Percentiles rank a stretch among this genome's conserved stretches.
Conservation (phyloP, 2,888 invertebrate genomes). For the Polymixis lichenea region DNA sequence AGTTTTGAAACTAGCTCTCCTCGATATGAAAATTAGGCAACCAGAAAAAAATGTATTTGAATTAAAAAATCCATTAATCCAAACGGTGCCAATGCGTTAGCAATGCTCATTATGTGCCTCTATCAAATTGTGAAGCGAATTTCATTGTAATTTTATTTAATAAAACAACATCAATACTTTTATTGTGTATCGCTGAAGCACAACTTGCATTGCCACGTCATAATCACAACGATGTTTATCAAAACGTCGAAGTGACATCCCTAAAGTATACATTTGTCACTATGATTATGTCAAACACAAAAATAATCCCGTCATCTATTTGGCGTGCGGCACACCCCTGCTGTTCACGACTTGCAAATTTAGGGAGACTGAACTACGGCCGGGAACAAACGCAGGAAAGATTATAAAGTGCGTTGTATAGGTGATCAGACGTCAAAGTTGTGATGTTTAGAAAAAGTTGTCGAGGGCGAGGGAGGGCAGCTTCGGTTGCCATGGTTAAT, state of each 20-base stretch:
- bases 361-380: slow-evolving; percentile 75
- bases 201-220: slow-evolving; percentile 68
- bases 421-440: slow-evolving; percentile 87
- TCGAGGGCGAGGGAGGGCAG: slow-evolving; percentile 77
- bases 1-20: too few relatives aligned
- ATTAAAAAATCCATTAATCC: not conserved
- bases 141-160: not conserved
- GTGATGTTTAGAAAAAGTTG: slow-evolving; percentile 86
- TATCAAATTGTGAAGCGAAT: slow-evolving; percentile 8
- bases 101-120: not conserved
- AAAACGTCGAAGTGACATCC: slow-evolving; percentile 84
- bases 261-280: slow-evolving; percentile 89
- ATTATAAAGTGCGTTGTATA: slow-evolving; percentile 87
- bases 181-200: slow-evolving; percentile 34
- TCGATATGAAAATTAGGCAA: not conserved
- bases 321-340: slow-evolving; percentile 87
- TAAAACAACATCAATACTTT: not conserved
- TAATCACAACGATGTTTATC: slow-evolving; percentile 72
- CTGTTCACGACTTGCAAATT: slow-evolving; percentile 86
- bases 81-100: not conserved
- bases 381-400: slow-evolving; percentile 81
- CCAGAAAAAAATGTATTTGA: not conserved
- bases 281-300: slow-evolving; percentile 91
- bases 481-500: slow-evolving; percentile 88
- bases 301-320: slow-evolving; percentile 90